Evolutionary conservation across 2,797 vertebrate species (phyloP).

Genomic region (Tangara arthus): DNA sequence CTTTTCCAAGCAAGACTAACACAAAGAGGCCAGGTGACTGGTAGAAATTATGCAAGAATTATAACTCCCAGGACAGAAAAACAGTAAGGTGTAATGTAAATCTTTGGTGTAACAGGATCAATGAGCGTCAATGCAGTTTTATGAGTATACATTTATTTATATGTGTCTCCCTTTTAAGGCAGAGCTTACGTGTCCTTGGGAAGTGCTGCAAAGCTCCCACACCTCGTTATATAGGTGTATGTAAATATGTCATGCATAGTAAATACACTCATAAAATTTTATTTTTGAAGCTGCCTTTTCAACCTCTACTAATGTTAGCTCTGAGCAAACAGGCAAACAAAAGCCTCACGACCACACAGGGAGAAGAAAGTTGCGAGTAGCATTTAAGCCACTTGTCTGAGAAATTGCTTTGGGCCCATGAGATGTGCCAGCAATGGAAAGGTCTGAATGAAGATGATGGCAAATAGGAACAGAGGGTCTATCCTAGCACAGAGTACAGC

Average conservation of each 20-base stretch:
- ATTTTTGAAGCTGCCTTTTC: constrained; percentile 3
- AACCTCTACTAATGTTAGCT: neutral
- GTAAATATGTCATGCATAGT: neutral
- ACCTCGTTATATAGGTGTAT: neutral
- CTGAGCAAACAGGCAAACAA: constrained; percentile 16
- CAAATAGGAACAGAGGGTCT: neutral
- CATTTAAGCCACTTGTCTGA: constrained; percentile 21
- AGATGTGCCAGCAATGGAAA: constrained; percentile 42
- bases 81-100: neutral
- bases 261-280: neutral
- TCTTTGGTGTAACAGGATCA: neutral
- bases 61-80: neutral
- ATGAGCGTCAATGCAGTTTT: neutral
- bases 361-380: neutral
- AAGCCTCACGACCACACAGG: neutral
- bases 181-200: neutral
- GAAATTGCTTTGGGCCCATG: neutral
- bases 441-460: constrained; percentile 19
- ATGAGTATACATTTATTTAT: neutral
- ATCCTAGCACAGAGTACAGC: neutral
- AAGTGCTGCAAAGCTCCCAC: neutral
- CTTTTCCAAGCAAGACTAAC: neutral
- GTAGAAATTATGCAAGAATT: neutral
- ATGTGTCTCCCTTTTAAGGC: neutral
- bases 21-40: neutral